These are phyloP conservation scores for Channa striata DNA, from an alignment of 2,797 vertebrate genomes.

Conservation along the genomic window DNA sequence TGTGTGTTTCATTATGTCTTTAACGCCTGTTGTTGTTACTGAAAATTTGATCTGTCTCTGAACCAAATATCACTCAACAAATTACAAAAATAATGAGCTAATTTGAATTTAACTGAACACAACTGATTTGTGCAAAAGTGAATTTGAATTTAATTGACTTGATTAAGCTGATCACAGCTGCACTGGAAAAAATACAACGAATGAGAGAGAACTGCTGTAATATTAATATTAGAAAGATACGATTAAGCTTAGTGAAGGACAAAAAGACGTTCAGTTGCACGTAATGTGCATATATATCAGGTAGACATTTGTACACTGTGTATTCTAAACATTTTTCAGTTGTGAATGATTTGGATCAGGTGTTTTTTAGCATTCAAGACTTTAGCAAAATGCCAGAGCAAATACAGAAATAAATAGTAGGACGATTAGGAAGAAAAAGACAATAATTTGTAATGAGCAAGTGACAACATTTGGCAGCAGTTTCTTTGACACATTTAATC, in stretches of 20 bases:
- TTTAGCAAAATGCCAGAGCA: too few species aligned
- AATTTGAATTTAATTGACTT: slow-evolving; percentile 19
- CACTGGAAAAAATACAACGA: not conserved
- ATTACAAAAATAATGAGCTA: slow-evolving; percentile 15
- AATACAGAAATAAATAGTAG: too few species aligned
- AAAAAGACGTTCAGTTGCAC: not conserved
- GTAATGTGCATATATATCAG: not conserved
- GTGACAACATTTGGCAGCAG: slow-evolving; percentile 8
- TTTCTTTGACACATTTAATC: not conserved
- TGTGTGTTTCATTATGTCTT: not conserved
- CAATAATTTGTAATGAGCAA: too few species aligned
- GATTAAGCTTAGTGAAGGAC: not conserved
- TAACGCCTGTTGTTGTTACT: not conserved
- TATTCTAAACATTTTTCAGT: not conserved
- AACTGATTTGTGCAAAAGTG: slow-evolving; percentile 18
- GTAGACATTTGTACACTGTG: not conserved
- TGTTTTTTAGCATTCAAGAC: slow-evolving; percentile 1
- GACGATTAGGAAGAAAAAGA: too few species aligned
- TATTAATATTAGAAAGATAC: not conserved
- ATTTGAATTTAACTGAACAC: slow-evolving; percentile 20
- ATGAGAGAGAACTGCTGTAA: not conserved
- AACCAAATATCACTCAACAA: slow-evolving; percentile 14
- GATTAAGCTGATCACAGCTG: slow-evolving; percentile 26
- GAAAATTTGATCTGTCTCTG: not conserved
- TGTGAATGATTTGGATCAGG: not conserved